Evolutionary conservation across 2,113 vertebrate genomes (phyloP).

Genomic region (Istiophorus platypterus): DNA sequence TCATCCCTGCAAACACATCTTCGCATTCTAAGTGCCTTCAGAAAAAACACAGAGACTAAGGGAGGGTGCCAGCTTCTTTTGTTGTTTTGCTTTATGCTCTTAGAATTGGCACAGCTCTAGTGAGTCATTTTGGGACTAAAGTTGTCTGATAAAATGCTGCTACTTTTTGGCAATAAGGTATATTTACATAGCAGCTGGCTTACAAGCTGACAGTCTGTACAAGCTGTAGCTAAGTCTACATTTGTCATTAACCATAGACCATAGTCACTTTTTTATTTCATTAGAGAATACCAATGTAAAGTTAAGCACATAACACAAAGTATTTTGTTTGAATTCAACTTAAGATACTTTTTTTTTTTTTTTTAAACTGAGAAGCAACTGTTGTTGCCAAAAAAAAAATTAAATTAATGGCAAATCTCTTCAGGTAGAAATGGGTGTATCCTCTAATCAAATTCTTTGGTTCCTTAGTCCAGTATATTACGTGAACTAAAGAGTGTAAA

Average conservation of each 20-base stretch:
- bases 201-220: conserved; percentile 3
- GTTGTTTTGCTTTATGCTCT: conserved; percentile 38
- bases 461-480: too few species aligned
- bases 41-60: conserved; percentile 34
- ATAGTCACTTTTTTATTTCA: background rate
- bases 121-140: conserved; percentile 40
- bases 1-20: conserved; percentile 49
- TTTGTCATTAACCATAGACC: background rate
- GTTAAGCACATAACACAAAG: too few species aligned
- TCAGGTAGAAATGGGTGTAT: background rate
- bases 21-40: conserved; percentile 54
- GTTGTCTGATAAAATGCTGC: conserved; percentile 39
- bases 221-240: conserved; percentile 6
- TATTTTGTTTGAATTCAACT: background rate
- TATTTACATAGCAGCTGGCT: conserved; percentile 7
- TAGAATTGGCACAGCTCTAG: conserved; percentile 31
- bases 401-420: background rate
- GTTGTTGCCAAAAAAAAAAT: background rate
- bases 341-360: too few species aligned
- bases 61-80: conserved; percentile 40
- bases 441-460: background rate
- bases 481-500: background rate
- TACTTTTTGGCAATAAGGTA: conserved; percentile 24
- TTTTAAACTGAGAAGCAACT: background rate
- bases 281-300: background rate